Evolutionary conservation across 2,888 invertebrate genomes (phyloP), one percentile per base, ranked within the genome.

Genomic region (Synanthedon vespiformis): DNA sequence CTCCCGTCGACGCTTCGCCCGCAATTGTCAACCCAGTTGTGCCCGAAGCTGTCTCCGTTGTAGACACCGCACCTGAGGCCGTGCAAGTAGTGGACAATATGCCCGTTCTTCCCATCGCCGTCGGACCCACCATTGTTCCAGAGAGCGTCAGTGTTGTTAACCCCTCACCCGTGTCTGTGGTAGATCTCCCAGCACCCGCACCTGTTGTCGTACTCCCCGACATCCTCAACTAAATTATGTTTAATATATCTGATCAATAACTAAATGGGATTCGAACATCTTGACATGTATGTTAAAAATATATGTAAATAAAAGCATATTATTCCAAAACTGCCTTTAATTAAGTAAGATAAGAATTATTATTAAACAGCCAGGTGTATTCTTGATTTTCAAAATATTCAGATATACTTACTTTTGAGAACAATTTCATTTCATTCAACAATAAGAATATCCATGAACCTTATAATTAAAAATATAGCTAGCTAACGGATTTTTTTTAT

Each of bases 241-340:
- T 8, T 8, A 34, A 44, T 13, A 44, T 13, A 11, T 44, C n/a
- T 13, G 44, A 2, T 6, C 14, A 13, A 44, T 41, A 41, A 13
- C 41, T 13, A 13, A 41, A 41, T 5, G 41, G 3, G 41, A 41
- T 13, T 27, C 44, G 13, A 13, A 51, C 18, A 54, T 44, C 52
- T 51, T 53, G 54, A 56, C 53, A 55, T 47, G 54, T 52, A 52
- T 51, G 52, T 55, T 52, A 41, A n/a, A 44, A 44, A 44, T 44
- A 22, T 22, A 13, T 44, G 13, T 44, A 44, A 44, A 13, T 13
- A 44, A 44, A 14, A 44, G 10, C 44, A 14, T 44, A 44, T 44
- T 34, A 8, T 10, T 11, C 11, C 41, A 44, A 44, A n/a, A 13
- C 10, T 44, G 44, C 11, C 14, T 44, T 44, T 44, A 13, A 44